Conservation (phyloP, 2,113 vertebrate genomes). For the Proteles cristata region DNA sequence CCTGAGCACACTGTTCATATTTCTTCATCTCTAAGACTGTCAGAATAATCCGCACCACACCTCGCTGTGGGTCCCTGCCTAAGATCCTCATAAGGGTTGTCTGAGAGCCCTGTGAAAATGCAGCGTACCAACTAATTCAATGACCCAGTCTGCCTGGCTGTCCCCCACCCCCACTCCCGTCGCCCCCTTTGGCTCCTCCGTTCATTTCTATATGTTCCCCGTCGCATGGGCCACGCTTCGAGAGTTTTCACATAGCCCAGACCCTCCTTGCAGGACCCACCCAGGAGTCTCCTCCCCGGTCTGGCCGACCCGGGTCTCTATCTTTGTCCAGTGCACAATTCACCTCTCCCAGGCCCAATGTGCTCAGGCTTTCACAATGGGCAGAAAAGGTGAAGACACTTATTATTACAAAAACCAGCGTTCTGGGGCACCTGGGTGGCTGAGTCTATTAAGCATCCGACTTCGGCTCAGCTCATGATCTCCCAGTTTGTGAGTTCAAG, state of each 20-base stretch:
- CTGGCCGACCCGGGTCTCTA: background rate
- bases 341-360: background rate
- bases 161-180: background rate
- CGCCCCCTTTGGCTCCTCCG: background rate
- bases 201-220: background rate
- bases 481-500: too few species aligned
- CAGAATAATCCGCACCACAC: fast-evolving
- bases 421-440: too few species aligned
- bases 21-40: background rate
- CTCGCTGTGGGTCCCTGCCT: background rate
- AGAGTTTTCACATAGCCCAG: background rate
- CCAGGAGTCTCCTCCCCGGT: background rate
- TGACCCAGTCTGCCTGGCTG: background rate
- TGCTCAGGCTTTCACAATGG: background rate
- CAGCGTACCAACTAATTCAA: fast-evolving
- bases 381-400: background rate
- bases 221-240: background rate
- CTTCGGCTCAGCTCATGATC: too few species aligned
- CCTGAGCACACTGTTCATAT: background rate
- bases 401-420: background rate
- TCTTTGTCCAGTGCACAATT: background rate
- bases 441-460: too few species aligned
- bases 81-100: background rate
- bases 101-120: background rate
- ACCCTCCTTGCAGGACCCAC: background rate